Evolutionary conservation across 2,113 vertebrate species (phyloP), one percentile per base, ranked within the genome.

Genomic region (Poeciliopsis turrubarensis): DNA sequence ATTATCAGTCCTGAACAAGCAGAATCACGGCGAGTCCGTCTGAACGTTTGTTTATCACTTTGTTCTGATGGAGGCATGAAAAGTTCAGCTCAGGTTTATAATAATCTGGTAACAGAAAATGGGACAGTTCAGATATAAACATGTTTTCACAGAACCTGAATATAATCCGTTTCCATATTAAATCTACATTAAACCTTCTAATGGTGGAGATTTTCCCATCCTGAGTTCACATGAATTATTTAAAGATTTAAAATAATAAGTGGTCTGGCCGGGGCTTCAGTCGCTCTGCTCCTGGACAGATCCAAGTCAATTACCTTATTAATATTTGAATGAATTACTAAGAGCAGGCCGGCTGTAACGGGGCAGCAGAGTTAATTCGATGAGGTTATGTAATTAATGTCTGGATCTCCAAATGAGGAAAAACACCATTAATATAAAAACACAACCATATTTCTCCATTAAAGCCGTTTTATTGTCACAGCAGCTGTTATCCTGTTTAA

Each of bases 41-140:
- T 66, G 2, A 7, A 79, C 77, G 32, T 34, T 34, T 9, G 32
- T 32, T 86, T 54, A 37, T 66, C 60, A 86, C 76, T 78, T 89
- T 80, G 86, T 81, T 87, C 77, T 86, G 29, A 87, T 47, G 54
- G 73, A 72, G 70, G 81, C 66, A 77, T 82, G 70, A 88, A 5
- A 54, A 54, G 22, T 81, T 81, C 57, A 78, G 86, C 74, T 62
- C 84, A 87, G 87, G 74, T 61, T 83, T 89, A 84, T 73, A 74
- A 39, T 75, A 75, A 73, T 27, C 29, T 39, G 68, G 32, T 60
- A 25, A 54, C 22, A 54, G 3, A 54, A 51, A 54, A 54, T 54
- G 47, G 4, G 22, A 68, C 74, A 73, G 29, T 80, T 57, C 67
- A 47, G 19, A 72, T 82, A 70, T 1, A 19, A 25, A 54, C 6